Evolutionary conservation across 2,888 invertebrate genomes (phyloP).

Genomic region (Nebria salina): DNA sequence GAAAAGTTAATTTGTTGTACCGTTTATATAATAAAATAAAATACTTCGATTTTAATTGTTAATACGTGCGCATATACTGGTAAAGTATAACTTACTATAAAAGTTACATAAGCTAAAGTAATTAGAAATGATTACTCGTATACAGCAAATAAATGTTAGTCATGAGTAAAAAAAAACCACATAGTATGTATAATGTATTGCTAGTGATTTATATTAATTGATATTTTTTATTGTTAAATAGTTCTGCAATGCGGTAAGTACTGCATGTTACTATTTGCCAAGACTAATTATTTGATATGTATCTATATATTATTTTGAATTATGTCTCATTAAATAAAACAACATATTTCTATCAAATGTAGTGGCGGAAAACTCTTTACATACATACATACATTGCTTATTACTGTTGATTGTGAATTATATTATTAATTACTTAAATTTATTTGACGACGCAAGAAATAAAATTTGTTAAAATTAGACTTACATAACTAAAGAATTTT

Average conservation of each 20-base stretch:
- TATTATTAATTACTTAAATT: no score
- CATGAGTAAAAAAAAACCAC: background rate
- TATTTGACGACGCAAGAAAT: no score
- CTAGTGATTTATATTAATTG: background rate
- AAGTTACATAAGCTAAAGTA: background rate
- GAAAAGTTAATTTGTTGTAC: no score
- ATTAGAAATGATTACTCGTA: background rate
- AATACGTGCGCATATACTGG: background rate
- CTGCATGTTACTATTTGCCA: background rate
- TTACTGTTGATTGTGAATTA: no score
- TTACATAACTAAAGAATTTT: constrained; percentile 81
- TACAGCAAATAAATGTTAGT: background rate
- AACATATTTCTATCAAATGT: no score
- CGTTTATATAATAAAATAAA: no score
- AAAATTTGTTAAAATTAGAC: constrained; percentile 51
- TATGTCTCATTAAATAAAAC: no score
- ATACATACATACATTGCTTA: no score
- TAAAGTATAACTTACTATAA: background rate
- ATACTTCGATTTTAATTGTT: background rate
- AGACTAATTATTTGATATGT: background rate
- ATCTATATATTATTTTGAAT: background rate
- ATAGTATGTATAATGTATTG: background rate
- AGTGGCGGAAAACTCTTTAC: no score
- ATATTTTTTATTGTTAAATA: background rate
- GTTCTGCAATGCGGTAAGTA: background rate